Conservation (phyloP, 2,888 invertebrate genomes). For the Callosobruchus maculatus region DNA sequence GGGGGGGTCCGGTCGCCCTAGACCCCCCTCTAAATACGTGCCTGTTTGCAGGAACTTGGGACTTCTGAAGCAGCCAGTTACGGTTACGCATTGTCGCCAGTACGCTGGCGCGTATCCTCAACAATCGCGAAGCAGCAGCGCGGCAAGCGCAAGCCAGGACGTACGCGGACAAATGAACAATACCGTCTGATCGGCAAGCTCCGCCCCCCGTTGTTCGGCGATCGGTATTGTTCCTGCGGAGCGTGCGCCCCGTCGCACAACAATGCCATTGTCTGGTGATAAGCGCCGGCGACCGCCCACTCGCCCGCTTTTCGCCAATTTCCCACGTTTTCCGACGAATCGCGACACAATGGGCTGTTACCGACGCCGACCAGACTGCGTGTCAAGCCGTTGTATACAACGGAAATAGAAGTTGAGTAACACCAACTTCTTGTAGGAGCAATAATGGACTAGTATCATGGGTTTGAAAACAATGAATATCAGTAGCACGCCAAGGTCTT, state of each 20-base stretch:
- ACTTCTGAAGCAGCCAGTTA: neutral
- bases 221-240: conserved; percentile 46
- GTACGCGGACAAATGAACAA: conserved; percentile 49
- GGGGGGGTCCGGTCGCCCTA: too few relatives aligned
- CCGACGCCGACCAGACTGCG: neutral
- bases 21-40: too few relatives aligned
- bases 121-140: conserved; percentile 21
- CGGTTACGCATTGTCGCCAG: neutral
- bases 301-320: neutral
- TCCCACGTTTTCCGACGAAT: neutral
- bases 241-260: conserved; percentile 47
- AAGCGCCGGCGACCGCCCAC: conserved; percentile 29
- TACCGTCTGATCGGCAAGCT: conserved; percentile 44
- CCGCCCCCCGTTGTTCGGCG: conserved; percentile 48
- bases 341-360: neutral
- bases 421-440: too few relatives aligned
- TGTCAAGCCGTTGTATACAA: neutral
- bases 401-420: neutral
- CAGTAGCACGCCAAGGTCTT: too few relatives aligned
- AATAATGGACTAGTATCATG: too few relatives aligned
- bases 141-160: conserved; percentile 25
- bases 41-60: too few relatives aligned
- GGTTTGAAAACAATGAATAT: too few relatives aligned
- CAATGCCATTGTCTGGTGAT: conserved; percentile 44
- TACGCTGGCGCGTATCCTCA: neutral